Conservation (phyloP, 2,113 vertebrate species). For the Passer domesticus region DNA sequence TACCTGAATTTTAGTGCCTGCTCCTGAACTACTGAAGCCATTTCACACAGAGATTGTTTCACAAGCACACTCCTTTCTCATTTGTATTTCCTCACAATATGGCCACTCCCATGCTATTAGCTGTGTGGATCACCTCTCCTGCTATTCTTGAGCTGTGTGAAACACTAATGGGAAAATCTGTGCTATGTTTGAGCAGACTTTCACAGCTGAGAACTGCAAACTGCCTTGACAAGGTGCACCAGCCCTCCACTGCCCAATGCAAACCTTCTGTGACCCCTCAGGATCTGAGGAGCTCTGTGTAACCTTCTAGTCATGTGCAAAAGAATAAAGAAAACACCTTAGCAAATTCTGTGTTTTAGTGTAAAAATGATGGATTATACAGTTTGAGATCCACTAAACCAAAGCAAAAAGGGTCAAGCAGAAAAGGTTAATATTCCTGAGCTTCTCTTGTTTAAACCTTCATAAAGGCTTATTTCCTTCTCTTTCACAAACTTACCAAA, state of each 20-base stretch:
- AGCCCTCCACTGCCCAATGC: background rate
- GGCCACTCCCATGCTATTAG: background rate
- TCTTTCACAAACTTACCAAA: slow-evolving; percentile 31
- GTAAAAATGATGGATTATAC: slow-evolving; percentile 1
- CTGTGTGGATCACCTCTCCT: background rate
- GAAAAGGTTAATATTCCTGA: slow-evolving; percentile 28
- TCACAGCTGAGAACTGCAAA: background rate
- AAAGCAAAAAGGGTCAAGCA: background rate
- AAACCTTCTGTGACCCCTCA: background rate
- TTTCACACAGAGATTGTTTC: background rate
- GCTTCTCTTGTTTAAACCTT: slow-evolving; percentile 39
- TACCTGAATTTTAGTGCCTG: background rate
- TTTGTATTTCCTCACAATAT: background rate
- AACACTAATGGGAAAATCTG: background rate
- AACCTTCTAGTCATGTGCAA: background rate
- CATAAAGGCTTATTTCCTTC: slow-evolving; percentile 41
- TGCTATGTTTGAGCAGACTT: background rate
- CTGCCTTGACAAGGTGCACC: background rate
- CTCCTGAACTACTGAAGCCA: background rate
- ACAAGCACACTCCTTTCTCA: background rate
- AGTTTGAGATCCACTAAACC: background rate
- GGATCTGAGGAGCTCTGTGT: background rate
- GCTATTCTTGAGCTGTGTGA: background rate
- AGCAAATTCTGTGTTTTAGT: background rate
- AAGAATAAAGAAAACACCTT: background rate